These are phyloP conservation scores for Grantiella picta DNA, from an alignment of 2,113 vertebrate genomes.

Conservation along the genomic window DNA sequence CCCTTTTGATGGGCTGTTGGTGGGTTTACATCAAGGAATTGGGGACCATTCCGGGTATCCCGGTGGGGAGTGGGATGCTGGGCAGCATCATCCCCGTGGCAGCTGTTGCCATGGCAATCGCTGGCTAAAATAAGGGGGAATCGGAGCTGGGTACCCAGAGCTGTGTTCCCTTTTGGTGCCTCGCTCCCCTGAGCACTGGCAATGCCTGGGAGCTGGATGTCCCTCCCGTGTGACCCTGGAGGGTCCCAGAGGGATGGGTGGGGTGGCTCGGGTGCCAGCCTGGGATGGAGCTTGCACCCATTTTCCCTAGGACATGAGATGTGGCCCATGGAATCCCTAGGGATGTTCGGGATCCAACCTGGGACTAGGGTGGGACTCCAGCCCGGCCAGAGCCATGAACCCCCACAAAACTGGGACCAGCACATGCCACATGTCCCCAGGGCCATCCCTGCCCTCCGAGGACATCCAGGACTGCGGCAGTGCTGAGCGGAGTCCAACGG, in stretches of 20 bases:
- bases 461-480: not conserved
- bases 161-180: not conserved
- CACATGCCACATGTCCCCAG: not conserved
- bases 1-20: not conserved
- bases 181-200: accelerated
- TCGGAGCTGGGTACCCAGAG: not conserved
- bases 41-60: not conserved
- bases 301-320: accelerated
- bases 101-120: not conserved
- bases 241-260: accelerated
- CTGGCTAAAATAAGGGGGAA: not conserved
- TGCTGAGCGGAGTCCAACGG: accelerated
- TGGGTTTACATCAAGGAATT: accelerated
- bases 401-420: not conserved
- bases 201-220: not conserved
- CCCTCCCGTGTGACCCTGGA: accelerated
- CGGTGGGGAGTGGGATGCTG: not conserved
- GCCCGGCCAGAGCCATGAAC: not conserved
- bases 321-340: not conserved
- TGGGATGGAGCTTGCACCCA: accelerated
- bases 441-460: not conserved
- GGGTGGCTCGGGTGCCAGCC: not conserved
- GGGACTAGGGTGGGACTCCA: accelerated
- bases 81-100: not conserved
- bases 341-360: not conserved